Percentiles rank a stretch among this genome's conserved stretches.
Conservation (phyloP, 92 coral and sea anemone species). For the Paramuricea clavata region DNA sequence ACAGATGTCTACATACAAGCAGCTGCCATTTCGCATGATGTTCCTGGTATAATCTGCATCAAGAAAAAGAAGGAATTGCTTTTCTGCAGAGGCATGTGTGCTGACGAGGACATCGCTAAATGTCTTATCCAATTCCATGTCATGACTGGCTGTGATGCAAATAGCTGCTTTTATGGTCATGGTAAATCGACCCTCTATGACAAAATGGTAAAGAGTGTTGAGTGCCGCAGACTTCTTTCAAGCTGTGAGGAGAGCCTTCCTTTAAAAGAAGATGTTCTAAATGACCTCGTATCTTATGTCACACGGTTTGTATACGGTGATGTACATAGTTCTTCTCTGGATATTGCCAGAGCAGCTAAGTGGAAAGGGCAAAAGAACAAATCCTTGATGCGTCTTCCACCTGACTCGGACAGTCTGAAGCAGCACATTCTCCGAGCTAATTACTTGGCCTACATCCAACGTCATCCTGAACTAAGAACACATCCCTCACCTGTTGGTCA, state of each 20-base stretch:
- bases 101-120: conserved; percentile 20
- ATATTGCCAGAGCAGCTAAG: conserved; percentile 14
- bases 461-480: background rate
- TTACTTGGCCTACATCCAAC: conserved; percentile 8
- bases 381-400: conserved; percentile 22
- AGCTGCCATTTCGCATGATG: too few relatives aligned
- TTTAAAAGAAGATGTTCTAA: background rate
- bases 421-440: too few relatives aligned
- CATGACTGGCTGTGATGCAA: conserved; percentile 33
- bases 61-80: conserved; percentile 20
- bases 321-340: too few relatives aligned
- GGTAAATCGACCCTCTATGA: too few relatives aligned
- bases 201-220: background rate
- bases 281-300: background rate
- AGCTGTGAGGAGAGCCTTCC: conserved; percentile 18
- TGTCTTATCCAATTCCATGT: conserved; percentile 23
- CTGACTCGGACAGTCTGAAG: conserved; percentile 23
- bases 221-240: conserved; percentile 3
- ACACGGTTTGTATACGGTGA: conserved; percentile 25
- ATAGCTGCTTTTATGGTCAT: too few relatives aligned
- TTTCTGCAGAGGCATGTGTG: conserved; percentile 12
- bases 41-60: conserved; percentile 15
- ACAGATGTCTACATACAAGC: too few relatives aligned
- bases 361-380: conserved; percentile 29
- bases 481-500: conserved; percentile 33